Percentiles rank a stretch among this genome's conserved stretches.
Conservation (phyloP, 2,888 invertebrate species). For the Trisateles emortualis region DNA sequence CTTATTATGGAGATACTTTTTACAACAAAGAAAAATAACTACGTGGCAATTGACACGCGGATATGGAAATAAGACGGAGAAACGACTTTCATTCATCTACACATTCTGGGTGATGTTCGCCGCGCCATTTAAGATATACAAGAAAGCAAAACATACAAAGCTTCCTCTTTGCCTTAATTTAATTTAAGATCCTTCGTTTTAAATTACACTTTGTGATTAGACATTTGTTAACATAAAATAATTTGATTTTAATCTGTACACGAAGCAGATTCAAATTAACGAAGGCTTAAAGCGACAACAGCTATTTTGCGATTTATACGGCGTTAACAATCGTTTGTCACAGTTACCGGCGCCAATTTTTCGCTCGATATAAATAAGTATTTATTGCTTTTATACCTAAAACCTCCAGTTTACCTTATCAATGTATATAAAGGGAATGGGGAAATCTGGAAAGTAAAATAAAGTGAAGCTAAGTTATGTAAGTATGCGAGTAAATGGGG, state of each 20-base stretch:
- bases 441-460: background rate
- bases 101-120: conserved; percentile 29
- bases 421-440: background rate
- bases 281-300: background rate
- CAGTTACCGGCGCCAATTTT: background rate
- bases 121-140: conserved; percentile 14
- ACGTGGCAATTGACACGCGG: conserved; percentile 31
- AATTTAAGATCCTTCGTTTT: conserved; percentile 28
- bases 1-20: conserved; percentile 16
- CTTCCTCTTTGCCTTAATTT: conserved; percentile 33
- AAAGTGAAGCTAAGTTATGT: conserved; percentile 11
- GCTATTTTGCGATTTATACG: conserved; percentile 5
- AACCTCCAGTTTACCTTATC: background rate
- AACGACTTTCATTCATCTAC: conserved; percentile 33
- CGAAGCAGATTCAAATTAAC: conserved; percentile 2
- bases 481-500: too few species aligned
- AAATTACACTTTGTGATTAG: conserved; percentile 8
- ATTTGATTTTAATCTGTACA: conserved; percentile 7
- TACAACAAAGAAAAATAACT: conserved; percentile 36
- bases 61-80: conserved; percentile 44
- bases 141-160: conserved; percentile 25
- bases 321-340: conserved; percentile 1
- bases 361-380: conserved; percentile 4
- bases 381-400: background rate
- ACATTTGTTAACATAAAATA: conserved; percentile 7